Base-by-base conservation (phyloP, 2,113 vertebrate species). In the Plecotus auritus region DNA sequence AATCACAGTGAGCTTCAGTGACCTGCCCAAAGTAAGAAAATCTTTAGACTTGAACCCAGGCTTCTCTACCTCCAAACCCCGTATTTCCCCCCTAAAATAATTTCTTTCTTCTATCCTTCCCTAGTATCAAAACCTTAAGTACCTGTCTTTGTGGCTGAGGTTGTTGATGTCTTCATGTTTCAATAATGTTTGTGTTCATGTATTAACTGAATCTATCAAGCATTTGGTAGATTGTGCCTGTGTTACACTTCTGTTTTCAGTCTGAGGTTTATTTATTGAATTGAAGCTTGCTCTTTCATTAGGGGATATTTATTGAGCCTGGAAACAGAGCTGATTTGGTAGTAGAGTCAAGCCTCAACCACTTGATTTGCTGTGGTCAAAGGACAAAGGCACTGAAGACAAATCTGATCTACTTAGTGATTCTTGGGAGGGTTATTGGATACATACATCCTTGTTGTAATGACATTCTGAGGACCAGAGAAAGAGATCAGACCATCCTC, bases 301-400 rank as follows among this genome's bases (percentile, higher is more conserved):
- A 51, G 30, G 76, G 22, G 32, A 32, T 47, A 42, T 90, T 81
- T 95, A 13, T 59, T 82, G 74, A 92, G 51, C 7, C 7, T 91
- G 56, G 42, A 10, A 90, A 35, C 16, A 85, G 67, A 82, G 59
- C 40, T 77, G 49, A 85, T 40, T 81, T 82, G 49, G 35, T 78
- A 35, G 14, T 74, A 74, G 54, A 67, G 18, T 80, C 66, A 95
- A 89, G 37, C 16, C 78, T 90, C 32, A 82, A 51, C 4, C 17
- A 47, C 72, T 90, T 49, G 28, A 78, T 93, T 90, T 92, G 42
- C n/a, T 85, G n/a, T 85, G 45, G 90, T 88, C 20, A 85, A 89
- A 92, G 28, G 66, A 66, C 18, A 89, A 78, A 17, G 18, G 10
- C 80, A 76, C 11, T 56, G 70, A 88, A 84, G 72, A 73, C 37